Evolutionary conservation across 53 echinoderm and acorn worm genomes (phyloP).

Genomic region (Henricia sp.): DNA sequence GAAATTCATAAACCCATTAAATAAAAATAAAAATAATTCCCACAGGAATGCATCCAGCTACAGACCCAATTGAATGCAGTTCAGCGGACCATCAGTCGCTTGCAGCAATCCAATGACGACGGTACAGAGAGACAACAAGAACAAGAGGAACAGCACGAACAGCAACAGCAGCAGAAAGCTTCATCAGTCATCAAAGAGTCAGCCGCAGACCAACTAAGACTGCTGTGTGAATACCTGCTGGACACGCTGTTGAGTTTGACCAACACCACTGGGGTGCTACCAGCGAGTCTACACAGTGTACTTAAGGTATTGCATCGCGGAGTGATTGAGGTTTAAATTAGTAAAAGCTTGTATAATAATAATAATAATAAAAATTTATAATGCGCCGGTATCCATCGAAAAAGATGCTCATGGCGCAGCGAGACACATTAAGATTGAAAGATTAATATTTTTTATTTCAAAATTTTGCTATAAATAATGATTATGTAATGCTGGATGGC

Average conservation of each 20-base stretch:
- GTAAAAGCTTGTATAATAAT: no score
- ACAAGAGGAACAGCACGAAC: conserved; percentile 19
- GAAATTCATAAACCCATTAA: no score
- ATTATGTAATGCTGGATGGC: no score
- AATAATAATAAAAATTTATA: no score
- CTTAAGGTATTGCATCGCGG: conserved; percentile 60
- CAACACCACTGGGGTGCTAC: conserved; percentile 49
- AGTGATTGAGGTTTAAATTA: no score
- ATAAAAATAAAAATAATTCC: no score
- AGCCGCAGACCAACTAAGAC: conserved; percentile 82
- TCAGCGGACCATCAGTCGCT: conserved; percentile 70
- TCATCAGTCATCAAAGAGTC: conserved; percentile 68
- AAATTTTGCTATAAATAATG: no score
- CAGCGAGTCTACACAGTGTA: conserved; percentile 67
- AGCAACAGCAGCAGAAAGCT: conserved; percentile 15
- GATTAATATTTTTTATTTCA: no score
- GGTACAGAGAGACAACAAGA: not conserved
- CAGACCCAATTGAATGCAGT: conserved; percentile 88
- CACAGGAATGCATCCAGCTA: conserved; percentile 83
- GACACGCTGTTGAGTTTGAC: conserved; percentile 82
- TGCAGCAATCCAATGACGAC: conserved; percentile 48
- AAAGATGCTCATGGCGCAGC: no score
- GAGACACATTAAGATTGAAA: no score
- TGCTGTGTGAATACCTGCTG: conserved; percentile 88
- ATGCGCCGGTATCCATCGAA: no score